Percentiles rank a stretch among this genome's conserved stretches.
Evolutionary conservation across 92 coral and sea anemone species (phyloP).

Genomic region (Zoanthus solanderi): DNA sequence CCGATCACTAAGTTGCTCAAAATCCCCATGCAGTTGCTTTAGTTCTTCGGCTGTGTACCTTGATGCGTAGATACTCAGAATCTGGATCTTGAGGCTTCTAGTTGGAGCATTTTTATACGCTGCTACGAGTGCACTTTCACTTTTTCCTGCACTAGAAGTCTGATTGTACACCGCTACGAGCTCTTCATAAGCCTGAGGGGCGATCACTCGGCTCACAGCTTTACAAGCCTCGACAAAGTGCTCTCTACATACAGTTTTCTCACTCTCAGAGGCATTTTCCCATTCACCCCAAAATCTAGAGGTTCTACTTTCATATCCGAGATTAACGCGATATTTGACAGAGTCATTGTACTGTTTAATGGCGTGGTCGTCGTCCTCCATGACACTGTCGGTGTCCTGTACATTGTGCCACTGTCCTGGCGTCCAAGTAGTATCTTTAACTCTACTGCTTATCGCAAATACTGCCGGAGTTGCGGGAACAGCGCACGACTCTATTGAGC

Average conservation of each 20-base stretch:
- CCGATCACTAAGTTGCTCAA: slow-evolving; percentile 65
- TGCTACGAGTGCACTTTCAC: slow-evolving; percentile 35
- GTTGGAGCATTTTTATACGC: slow-evolving; percentile 66
- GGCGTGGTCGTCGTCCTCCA: slow-evolving; percentile 42
- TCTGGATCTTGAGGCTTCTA: slow-evolving; percentile 65
- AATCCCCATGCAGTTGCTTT: slow-evolving; percentile 60
- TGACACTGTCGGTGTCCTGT: slow-evolving; percentile 30
- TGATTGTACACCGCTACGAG: slow-evolving; percentile 48
- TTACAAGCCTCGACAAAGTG: slow-evolving; percentile 60
- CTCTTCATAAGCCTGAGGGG: slow-evolving; percentile 62
- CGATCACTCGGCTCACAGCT: slow-evolving; percentile 64
- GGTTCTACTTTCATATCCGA: slow-evolving; percentile 57
- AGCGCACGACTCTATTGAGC: slow-evolving; percentile 17
- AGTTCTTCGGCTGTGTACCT: slow-evolving; percentile 45
- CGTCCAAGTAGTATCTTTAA: slow-evolving; percentile 48
- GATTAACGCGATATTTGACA: slow-evolving; percentile 50
- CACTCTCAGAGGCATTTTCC: slow-evolving; percentile 49
- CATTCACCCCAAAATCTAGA: slow-evolving; percentile 49
- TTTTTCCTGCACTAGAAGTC: not conserved
- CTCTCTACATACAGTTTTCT: slow-evolving; percentile 57
- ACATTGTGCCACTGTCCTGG: slow-evolving; percentile 56
- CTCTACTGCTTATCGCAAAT: slow-evolving; percentile 5
- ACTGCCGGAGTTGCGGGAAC: slow-evolving; percentile 19
- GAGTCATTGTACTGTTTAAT: slow-evolving; percentile 49
- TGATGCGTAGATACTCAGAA: slow-evolving; percentile 65